A percentile compares a stretch with the other conserved stretches of the same genome.
These are phyloP conservation scores for Grammomys surdaster DNA, from an alignment of 2,113 vertebrate species.

Conservation along the genomic window DNA sequence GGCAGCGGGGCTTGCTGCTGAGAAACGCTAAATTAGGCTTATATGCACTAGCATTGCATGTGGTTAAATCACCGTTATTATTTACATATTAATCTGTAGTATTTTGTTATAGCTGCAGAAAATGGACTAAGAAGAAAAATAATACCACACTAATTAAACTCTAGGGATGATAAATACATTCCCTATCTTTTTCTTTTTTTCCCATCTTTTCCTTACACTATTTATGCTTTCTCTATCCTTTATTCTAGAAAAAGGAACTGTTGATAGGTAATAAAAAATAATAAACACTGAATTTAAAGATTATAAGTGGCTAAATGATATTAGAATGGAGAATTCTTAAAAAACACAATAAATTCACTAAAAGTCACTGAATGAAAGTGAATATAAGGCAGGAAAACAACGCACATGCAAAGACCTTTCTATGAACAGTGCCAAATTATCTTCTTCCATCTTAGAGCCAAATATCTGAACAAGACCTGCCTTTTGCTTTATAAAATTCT, in stretches of 20 bases:
- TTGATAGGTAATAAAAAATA: neutral
- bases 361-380: slow-evolving; percentile 15
- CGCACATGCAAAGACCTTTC: neutral
- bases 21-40: neutral
- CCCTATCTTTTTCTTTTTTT: too few relatives aligned
- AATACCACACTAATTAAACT: neutral
- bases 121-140: neutral
- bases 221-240: neutral
- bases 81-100: neutral
- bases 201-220: neutral
- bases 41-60: neutral
- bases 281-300: neutral
- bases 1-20: too few relatives aligned
- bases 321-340: slow-evolving; percentile 39
- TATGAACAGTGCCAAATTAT: fast-evolving
- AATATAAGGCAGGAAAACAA: neutral
- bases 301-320: neutral
- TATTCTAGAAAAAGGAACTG: neutral
- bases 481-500: neutral
- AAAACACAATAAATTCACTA: neutral
- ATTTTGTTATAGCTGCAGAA: neutral
- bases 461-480: neutral
- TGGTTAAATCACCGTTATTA: neutral
- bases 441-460: neutral
- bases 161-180: neutral